A percentile compares a stretch with the other conserved stretches of the same genome.
These are phyloP conservation scores for Podilymbus podiceps DNA, from an alignment of 2,113 vertebrate genomes.

Conservation along the genomic window DNA sequence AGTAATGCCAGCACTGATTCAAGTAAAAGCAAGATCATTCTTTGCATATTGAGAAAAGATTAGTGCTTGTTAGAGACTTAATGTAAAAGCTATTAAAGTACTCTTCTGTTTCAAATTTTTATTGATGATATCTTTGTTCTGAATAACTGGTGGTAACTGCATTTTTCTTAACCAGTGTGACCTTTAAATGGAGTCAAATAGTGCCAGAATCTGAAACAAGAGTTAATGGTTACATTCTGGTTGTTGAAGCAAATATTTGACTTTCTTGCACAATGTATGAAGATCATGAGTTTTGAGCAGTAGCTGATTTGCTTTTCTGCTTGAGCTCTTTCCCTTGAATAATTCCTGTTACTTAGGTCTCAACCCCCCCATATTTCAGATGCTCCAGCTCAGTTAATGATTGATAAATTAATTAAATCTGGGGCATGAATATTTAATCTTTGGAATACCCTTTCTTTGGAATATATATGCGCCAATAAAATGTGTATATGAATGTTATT, in stretches of 20 bases:
- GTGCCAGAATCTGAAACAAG: constrained; percentile 57
- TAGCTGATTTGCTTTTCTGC: constrained; percentile 30
- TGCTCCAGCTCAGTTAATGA: neutral
- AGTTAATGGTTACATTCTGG: constrained; percentile 84
- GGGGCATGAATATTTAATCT: neutral
- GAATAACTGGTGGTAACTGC: neutral
- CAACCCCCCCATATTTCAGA: neutral
- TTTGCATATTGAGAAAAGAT: neutral
- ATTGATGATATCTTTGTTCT: neutral
- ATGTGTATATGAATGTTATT: neutral
- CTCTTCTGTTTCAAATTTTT: neutral
- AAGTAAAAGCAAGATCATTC: neutral
- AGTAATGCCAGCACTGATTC: neutral
- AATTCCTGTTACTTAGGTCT: neutral
- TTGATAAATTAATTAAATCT: neutral
- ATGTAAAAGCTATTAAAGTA: neutral
- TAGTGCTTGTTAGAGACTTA: neutral
- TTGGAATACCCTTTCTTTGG: neutral
- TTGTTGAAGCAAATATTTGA: constrained; percentile 86
- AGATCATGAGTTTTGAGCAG: constrained; percentile 27
- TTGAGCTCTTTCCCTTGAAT: constrained; percentile 33
- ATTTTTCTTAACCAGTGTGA: neutral
- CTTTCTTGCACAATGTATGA: constrained; percentile 73
- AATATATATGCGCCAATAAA: neutral
- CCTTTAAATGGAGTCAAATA: constrained; percentile 35